Base-by-base conservation (phyloP, 2,888 invertebrate species). In the Rhimphoctona megacephalus region DNA sequence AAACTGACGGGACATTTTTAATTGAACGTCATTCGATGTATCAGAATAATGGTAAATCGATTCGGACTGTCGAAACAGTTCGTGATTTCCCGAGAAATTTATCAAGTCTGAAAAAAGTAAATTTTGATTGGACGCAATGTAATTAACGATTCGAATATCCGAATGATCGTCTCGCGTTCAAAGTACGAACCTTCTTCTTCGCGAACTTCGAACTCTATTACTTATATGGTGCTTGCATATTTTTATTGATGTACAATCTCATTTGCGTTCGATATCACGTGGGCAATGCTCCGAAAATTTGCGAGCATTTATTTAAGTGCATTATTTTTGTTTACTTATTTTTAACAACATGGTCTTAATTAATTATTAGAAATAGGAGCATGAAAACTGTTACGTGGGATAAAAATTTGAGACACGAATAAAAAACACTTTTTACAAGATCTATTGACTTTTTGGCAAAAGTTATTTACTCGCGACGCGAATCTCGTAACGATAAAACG, bases 201-300 rank as follows among this genome's bases (percentile, higher is more conserved):
- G 39, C 81, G 78, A 86, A 64, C 86, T 84, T 84, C 66, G 86
- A 86, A 86, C 86, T 82, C 54, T 36, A 19, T 30, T 72, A 72
- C 61, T 72, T 49, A 36, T 36, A 61, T 52, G 52, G 64, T 64
- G 78, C 39, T 39, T 61, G 46, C 76, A 81, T 66, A 74, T 82
- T 77, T 69, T 70, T 30, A 3, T 36, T 61, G 66, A 70, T 14
- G 74, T 57, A 52, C 33, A 33, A 43, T 30, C 17, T 61, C 17
- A 25, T 30, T 73, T 72, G 78, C 54, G 33, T 52, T 74, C 57
- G 43, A 52, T 43, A 39, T 77, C 76, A 19, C 19, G 22, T 36
- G 49, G 25, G 25, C 19, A 22, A 22, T 22, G 22, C 8, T 6
- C 14, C 17, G 39, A 66, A 54, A 74, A 8, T 74, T 64, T 9